Evolutionary conservation across 2,797 vertebrate genomes (phyloP), one percentile per base, ranked within the genome.

Genomic region (Tenualosa ilisha): DNA sequence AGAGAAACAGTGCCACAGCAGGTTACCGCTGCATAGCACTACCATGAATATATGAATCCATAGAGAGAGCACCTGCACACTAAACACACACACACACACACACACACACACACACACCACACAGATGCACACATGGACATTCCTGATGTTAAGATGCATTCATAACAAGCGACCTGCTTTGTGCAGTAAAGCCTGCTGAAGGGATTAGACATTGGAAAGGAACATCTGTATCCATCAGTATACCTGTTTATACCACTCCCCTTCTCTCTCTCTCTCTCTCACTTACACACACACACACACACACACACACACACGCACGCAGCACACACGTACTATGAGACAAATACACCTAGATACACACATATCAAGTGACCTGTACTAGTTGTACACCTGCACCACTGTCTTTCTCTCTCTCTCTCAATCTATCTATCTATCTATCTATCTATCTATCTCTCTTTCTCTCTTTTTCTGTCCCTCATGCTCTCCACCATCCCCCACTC

Each of bases 31-130:
- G 68, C 37, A 84, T 84, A 1, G 11, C 75, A 84, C 84, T 50
- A 88, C 90, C 91, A 85, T 90, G 90, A 91, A 92, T 91, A 87
- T 86, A 53, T 53, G 87, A 86, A 61, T 79, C 37, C 9, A 22
- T 43, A 87, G 88, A 86, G 40, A 8, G 43, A 89, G 86, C 90
- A 91, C 90, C 89, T 89, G 88, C 7, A 31, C 54, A 50, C 68
- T 12, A n/a, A 82, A 50, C 63, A 82, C 83, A 54, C 26, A 81
- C 68, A 17, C 81, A 85, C 49, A 20, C 31, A 2, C 37, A 72
- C 72, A 83, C 84, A 83, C 49, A 81, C 56, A 53, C 72, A 84
- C 50, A 81, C 51, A 85, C 84, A 31, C 17, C 63, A 17, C 84
- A 84, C 86, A 37, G 2, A 72, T 31, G 31, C 65, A 72, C 65